A percentile compares a stretch with the other conserved stretches of the same genome.
Evolutionary conservation across 2,797 vertebrate genomes (phyloP).

Genomic region (Sebastolobus alascanus): DNA sequence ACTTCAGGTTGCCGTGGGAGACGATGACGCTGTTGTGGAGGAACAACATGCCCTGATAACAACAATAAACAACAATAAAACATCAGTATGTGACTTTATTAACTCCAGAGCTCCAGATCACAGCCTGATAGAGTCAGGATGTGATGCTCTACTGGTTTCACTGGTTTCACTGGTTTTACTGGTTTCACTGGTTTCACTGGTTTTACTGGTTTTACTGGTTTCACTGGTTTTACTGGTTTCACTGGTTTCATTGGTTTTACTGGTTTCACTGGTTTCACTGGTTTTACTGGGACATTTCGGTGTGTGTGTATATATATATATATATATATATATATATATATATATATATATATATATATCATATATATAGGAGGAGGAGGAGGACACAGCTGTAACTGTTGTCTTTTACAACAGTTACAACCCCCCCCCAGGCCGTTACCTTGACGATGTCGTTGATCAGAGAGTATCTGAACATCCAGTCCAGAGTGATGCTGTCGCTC

Average conservation of each 20-base stretch:
- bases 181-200: no score
- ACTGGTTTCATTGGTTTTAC: no score
- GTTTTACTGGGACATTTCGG: neutral
- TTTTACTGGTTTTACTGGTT: no score
- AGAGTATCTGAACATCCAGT: slow-evolving; percentile 98
- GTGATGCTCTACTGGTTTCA: neutral
- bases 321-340: no score
- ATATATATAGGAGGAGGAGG: neutral
- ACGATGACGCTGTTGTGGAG: slow-evolving; percentile 91
- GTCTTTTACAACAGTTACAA: no score
- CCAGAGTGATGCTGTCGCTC: slow-evolving; percentile 94
- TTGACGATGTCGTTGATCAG: slow-evolving; percentile 95
- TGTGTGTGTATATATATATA: no score
- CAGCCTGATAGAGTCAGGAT: no score
- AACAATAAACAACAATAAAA: neutral
- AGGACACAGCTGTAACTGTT: neutral
- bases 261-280: no score
- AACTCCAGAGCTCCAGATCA: no score
- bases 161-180: neutral
- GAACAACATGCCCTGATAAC: slow-evolving; percentile 91
- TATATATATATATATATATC: no score
- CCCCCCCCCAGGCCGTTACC: slow-evolving; percentile 84
- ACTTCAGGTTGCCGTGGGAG: slow-evolving; percentile 94
- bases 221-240: no score
- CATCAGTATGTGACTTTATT: neutral